Evolutionary conservation across 1,140 invertebrate species (phyloP), one percentile per base, ranked within the genome.

Genomic region (Aphelenchoides avenae): DNA sequence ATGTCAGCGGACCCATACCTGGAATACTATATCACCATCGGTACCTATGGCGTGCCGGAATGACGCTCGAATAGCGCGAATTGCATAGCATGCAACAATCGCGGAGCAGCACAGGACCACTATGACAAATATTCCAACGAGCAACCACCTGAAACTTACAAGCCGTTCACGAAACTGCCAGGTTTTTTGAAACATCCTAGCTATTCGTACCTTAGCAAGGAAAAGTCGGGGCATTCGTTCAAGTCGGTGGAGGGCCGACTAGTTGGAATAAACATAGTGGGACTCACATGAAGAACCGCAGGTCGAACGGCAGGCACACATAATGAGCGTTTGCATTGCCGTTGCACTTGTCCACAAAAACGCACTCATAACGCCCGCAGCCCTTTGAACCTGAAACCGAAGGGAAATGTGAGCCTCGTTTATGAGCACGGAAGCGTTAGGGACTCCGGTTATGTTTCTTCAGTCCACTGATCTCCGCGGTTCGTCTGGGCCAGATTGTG

Each of bases 81-180:
- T n/a, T 2, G 54, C 55, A 31, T 57, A 57, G 26, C 55, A 57
- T 2, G 54, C 55, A 29, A 57, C 55, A 18, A 57, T 57, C 20
- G 33, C 15, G n/a, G 55, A 57, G 29, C 55, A 57, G 15, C 36
- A 33, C 4, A 57, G 15, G 6, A 57, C 52, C 27, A 58, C 34
- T 1, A 43, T 18, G 3, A 57, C 18, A 18, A 57, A 57, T 22
- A 61, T 27, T 6, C 57, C 55, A 22, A 57, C 57, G n/a, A 57
- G 24, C 29, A 57, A 40, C 55, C 52, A 60, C n/a, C 55, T 57
- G 15, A 57, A 57, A 61, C 55, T n/a, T 43, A 57, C 55, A 55
- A 11, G 9, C n/a, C n/a, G n/a, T n/a, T n/a, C n/a, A n/a, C n/a
- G n/a, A n/a, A n/a, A n/a, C n/a, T n/a, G n/a, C n/a, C n/a, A n/a